Conservation (phyloP, 2,888 invertebrate genomes). For the Dicyrtomina minuta region DNA sequence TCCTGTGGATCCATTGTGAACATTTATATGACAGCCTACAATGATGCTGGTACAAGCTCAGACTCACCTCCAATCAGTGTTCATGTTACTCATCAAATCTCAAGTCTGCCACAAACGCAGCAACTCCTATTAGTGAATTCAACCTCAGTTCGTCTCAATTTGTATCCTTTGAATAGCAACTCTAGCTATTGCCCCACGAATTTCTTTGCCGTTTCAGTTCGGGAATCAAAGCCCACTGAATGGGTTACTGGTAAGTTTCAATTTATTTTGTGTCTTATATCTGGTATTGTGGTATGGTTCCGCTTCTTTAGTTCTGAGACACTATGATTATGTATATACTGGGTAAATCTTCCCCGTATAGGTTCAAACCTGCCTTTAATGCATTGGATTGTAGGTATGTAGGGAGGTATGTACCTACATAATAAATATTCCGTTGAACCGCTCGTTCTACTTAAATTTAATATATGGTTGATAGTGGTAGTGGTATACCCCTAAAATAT, state of each 20-base stretch:
- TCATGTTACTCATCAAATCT: slow-evolving; percentile 46
- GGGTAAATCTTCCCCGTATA: too few species aligned
- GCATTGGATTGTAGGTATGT: too few species aligned
- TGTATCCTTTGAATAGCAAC: slow-evolving; percentile 48
- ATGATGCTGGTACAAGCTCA: slow-evolving; percentile 45
- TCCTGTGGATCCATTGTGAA: slow-evolving; percentile 51
- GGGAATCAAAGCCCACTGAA: slow-evolving; percentile 39
- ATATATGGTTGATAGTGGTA: too few species aligned
- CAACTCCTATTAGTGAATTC: slow-evolving; percentile 46
- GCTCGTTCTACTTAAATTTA: too few species aligned
- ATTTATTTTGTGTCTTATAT: background rate
- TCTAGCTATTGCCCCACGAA: slow-evolving; percentile 45
- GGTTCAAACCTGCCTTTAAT: background rate
- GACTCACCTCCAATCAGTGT: slow-evolving; percentile 50
- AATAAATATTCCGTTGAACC: too few species aligned
- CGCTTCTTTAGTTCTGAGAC: too few species aligned
- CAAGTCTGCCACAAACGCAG: slow-evolving; percentile 37
- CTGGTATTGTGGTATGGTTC: too few species aligned
- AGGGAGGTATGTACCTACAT: too few species aligned
- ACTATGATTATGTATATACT: too few species aligned
- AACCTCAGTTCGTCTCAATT: slow-evolving; percentile 45
- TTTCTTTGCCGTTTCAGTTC: slow-evolving; percentile 45
- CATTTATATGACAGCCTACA: slow-evolving; percentile 51
- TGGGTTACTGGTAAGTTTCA: slow-evolving; percentile 38
- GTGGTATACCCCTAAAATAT: too few species aligned